A percentile compares a stretch with the other conserved stretches of the same genome.
Conservation (phyloP, 2,797 vertebrate species). For the Notolepis coatsorum region DNA sequence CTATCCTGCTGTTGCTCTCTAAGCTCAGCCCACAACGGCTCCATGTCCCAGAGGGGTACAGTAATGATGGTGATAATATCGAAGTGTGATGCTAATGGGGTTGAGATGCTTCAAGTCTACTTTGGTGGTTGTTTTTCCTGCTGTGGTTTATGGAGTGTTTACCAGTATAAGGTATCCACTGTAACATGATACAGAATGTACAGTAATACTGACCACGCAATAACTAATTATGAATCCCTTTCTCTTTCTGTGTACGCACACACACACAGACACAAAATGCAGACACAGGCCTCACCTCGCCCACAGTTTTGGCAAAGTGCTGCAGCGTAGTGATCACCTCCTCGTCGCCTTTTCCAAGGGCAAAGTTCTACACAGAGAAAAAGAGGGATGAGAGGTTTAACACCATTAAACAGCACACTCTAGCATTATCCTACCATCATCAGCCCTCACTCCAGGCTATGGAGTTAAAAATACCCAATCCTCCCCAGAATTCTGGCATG, state of each 20-base stretch:
- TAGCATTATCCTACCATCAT: background rate
- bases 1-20: too few species aligned
- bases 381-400: background rate
- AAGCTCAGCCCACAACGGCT: too few species aligned
- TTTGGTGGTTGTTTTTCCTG: constrained; percentile 33
- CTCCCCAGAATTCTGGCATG: constrained; percentile 26
- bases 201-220: too few species aligned
- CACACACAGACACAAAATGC: constrained; percentile 20
- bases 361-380: constrained; percentile 90
- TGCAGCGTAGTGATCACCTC: constrained; percentile 95
- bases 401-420: constrained; percentile 23
- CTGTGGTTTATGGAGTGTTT: too few species aligned
- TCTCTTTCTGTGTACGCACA: too few species aligned
- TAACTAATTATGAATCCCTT: too few species aligned
- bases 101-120: background rate
- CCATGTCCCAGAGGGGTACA: too few species aligned
- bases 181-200: too few species aligned
- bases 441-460: background rate
- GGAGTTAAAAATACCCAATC: constrained; percentile 10
- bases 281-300: constrained; percentile 86
- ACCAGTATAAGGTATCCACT: too few species aligned
- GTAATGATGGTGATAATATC: too few species aligned
- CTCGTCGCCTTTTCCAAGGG: constrained; percentile 96
- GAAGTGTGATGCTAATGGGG: too few species aligned
- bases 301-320: constrained; percentile 92